These are phyloP conservation scores for Ophraella communa DNA, from an alignment of 2,888 invertebrate species.

Conservation along the genomic window DNA sequence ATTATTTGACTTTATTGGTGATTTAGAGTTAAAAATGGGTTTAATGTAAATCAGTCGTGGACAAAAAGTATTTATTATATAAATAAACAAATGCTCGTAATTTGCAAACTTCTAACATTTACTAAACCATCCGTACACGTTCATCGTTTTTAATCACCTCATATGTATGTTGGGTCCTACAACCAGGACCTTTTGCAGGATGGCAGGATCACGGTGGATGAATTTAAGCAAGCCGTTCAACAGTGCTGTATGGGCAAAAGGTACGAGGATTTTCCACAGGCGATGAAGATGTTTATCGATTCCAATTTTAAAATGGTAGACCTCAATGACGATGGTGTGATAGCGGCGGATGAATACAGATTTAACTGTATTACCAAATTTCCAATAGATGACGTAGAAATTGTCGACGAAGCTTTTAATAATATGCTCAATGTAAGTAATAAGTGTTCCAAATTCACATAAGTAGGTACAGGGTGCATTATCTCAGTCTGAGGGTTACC, in stretches of 20 bases:
- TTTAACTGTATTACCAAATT: conserved; percentile 83
- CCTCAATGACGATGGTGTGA: conserved; percentile 79
- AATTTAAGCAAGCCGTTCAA: conserved; percentile 82
- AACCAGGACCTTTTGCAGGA: conserved; percentile 68
- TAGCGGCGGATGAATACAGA: conserved; percentile 80
- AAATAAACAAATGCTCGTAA: background rate
- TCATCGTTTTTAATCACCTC: conserved; percentile 8
- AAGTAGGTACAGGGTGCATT: too few relatives aligned
- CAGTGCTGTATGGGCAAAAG: conserved; percentile 79
- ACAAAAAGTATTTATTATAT: too few relatives aligned
- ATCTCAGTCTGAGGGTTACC: too few relatives aligned
- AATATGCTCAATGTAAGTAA: conserved; percentile 75
- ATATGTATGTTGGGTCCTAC: conserved; percentile 26
- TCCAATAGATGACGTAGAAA: conserved; percentile 77
- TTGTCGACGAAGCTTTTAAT: conserved; percentile 79
- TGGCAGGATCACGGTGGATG: conserved; percentile 80
- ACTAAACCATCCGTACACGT: conserved; percentile 8
- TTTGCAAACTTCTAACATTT: background rate
- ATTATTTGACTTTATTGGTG: too few relatives aligned
- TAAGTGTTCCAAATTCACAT: too few relatives aligned
- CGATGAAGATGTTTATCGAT: conserved; percentile 86
- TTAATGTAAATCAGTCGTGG: too few relatives aligned
- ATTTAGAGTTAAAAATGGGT: too few relatives aligned
- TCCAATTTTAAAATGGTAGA: conserved; percentile 84
- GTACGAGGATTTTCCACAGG: conserved; percentile 82